phyloP scores from a whole-genome alignment of 92 coral and sea anemone genomes.

The Epizoanthus illoricatus region DNA sequence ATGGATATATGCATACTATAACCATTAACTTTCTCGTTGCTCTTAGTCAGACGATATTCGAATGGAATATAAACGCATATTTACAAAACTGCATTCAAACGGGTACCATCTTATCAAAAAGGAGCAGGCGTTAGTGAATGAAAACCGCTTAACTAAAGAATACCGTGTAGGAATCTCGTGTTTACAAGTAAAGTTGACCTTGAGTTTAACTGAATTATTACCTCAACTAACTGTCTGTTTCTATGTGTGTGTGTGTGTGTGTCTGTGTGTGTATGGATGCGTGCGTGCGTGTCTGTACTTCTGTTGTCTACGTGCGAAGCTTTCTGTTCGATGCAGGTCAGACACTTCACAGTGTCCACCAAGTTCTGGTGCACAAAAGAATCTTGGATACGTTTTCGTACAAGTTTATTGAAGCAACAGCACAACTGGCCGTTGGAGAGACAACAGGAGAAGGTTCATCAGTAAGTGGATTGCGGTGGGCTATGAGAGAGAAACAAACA shows the following conservation, averaged over 20 bases:
- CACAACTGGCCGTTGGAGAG: conserved; percentile 7
- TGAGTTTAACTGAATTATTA: too few species aligned
- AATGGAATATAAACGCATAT: too few species aligned
- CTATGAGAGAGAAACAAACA: background rate
- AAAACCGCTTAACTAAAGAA: too few species aligned
- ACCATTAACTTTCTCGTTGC: too few species aligned
- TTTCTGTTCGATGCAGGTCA: conserved; percentile 28
- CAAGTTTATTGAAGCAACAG: conserved; percentile 26
- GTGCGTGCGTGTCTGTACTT: background rate
- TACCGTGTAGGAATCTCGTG: too few species aligned
- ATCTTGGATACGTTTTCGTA: conserved; percentile 3
- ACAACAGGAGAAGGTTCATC: background rate
- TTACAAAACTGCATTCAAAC: too few species aligned
- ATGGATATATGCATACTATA: too few species aligned
- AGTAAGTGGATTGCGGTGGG: background rate
- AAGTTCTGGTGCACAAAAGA: conserved; percentile 12
- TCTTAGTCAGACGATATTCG: too few species aligned
- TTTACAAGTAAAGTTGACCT: too few species aligned
- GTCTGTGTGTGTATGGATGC: background rate
- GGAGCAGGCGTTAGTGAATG: too few species aligned
- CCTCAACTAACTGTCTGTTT: background rate
- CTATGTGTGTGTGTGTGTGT: background rate
- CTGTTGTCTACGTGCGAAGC: background rate
- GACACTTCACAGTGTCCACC: conserved; percentile 24
- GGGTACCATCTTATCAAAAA: too few species aligned